Percentiles rank a stretch among this genome's conserved stretches.
These are phyloP conservation scores for Montipora sp. DNA, from an alignment of 64 coral and sea anemone genomes.

Conservation along the genomic window DNA sequence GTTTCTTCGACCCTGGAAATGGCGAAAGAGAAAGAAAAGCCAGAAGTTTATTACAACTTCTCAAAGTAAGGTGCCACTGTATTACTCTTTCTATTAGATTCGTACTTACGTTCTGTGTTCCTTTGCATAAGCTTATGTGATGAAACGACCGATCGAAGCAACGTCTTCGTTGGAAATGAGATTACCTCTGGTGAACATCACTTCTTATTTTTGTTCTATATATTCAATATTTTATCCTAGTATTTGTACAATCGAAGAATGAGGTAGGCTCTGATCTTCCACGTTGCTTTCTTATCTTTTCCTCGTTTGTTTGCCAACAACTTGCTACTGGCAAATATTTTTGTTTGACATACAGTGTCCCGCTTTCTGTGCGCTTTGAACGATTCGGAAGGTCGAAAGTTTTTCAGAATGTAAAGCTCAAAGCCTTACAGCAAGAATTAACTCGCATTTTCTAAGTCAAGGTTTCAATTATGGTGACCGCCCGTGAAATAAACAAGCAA, in stretches of 20 bases:
- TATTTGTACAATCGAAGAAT: not conserved
- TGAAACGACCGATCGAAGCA: not conserved
- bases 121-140: not conserved
- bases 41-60: slow-evolving; percentile 50
- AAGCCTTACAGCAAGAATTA: not conserved
- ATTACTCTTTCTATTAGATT: not conserved
- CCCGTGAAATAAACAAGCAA: too few species aligned
- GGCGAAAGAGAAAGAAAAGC: slow-evolving; percentile 48
- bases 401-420: not conserved
- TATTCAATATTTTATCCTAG: too few species aligned
- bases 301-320: not conserved
- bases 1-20: slow-evolving; percentile 45
- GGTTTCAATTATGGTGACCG: not conserved
- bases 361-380: not conserved
- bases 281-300: not conserved
- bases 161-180: not conserved
- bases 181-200: not conserved
- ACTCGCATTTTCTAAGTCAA: not conserved
- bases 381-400: too few species aligned
- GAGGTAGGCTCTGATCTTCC: not conserved
- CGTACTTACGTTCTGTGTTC: not conserved
- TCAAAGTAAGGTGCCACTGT: slow-evolving; percentile 22
- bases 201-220: not conserved
- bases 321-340: slow-evolving; percentile 21
- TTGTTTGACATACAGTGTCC: not conserved